Base-by-base conservation (phyloP, 2,888 invertebrate species). In the Pammene fasciana region DNA sequence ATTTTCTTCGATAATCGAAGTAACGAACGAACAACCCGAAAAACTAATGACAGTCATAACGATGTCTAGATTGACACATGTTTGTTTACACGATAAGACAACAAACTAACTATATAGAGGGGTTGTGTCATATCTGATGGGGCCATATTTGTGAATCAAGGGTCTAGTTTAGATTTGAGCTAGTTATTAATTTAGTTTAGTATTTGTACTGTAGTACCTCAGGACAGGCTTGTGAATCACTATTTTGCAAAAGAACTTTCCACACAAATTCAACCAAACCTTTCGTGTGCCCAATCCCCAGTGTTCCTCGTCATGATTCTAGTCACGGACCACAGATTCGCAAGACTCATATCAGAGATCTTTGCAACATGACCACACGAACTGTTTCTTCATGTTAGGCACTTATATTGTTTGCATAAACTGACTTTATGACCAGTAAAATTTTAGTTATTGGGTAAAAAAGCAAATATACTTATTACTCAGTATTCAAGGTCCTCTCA, bases 351-450 rank as follows among this genome's bases (percentile, higher is more conserved):
- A 61, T 61, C 61, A 9, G 18, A 48, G 61, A 62, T 62, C 52
- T 60, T 34, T 14, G 62, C 52, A 57, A 41, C 62, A 62, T 52
- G 48, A 50, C 48, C 61, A 62, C 64, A 64, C 55, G 64, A 45
- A 62, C 62, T 38, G 9, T 62, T 38, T 50, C 62, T 41, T 62
- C 18, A 62, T 43, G 34, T 48, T 59, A n/a, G n/a, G n/a, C n/a
- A 45, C n/a, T 14, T 36, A 14, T 26, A 4, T 26, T 26, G 26
- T 14, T 18, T 50, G 18, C 18, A 43, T 43, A 14, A 41, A 2
- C 7, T 43, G n/a, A 18, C 54, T 55, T 48, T 16, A 38, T 46
- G 38, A 34, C 8, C 8, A 26, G 5, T 16, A 4, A 18, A 48
- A 34, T 48, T 46, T 41, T 41, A 9, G 16, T 56, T 56, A 56